Percentiles rank a stretch among this genome's conserved stretches.
Evolutionary conservation across 2,888 invertebrate species (phyloP).

Genomic region (Pammene fasciana): DNA sequence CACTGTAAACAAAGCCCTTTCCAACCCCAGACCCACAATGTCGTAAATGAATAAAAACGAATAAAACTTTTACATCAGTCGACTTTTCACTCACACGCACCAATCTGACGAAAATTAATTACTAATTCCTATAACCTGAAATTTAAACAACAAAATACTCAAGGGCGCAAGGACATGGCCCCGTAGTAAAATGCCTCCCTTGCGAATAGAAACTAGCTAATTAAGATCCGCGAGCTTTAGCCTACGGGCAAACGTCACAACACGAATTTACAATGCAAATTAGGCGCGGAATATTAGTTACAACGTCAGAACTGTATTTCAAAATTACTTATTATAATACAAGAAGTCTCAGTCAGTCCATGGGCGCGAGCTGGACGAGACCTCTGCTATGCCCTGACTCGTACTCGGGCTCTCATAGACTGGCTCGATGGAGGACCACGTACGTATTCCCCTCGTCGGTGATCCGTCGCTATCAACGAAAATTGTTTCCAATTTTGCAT

Average conservation of each 20-base stretch:
- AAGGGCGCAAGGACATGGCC: conserved; percentile 65
- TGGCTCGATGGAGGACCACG: conserved; percentile 75
- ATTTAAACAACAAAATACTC: conserved; percentile 46
- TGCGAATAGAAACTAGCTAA: conserved; percentile 81
- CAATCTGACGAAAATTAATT: conserved; percentile 58
- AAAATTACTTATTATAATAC: conserved; percentile 82
- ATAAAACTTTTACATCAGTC: conserved; percentile 37
- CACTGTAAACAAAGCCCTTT: conserved; percentile 68
- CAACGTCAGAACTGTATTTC: conserved; percentile 78
- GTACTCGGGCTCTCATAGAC: conserved; percentile 54
- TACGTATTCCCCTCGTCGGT: conserved; percentile 68
- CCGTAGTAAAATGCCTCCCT: conserved; percentile 61
- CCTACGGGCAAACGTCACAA: conserved; percentile 73
- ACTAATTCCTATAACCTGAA: conserved; percentile 47
- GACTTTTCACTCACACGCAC: conserved; percentile 47
- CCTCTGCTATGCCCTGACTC: conserved; percentile 69
- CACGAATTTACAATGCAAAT: conserved; percentile 83
- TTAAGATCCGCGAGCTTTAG: conserved; percentile 78
- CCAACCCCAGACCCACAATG: conserved; percentile 22
- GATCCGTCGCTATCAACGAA: conserved; percentile 55
- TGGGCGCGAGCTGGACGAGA: conserved; percentile 75
- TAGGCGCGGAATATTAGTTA: conserved; percentile 80
- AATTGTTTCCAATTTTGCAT: conserved; percentile 60
- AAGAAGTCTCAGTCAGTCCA: conserved; percentile 78
- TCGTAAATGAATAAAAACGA: conserved; percentile 39